A percentile compares a stretch with the other conserved stretches of the same genome.
phyloP scores from a whole-genome alignment of 2,797 vertebrate genomes.

The Rhadinocentrus ornatus region DNA sequence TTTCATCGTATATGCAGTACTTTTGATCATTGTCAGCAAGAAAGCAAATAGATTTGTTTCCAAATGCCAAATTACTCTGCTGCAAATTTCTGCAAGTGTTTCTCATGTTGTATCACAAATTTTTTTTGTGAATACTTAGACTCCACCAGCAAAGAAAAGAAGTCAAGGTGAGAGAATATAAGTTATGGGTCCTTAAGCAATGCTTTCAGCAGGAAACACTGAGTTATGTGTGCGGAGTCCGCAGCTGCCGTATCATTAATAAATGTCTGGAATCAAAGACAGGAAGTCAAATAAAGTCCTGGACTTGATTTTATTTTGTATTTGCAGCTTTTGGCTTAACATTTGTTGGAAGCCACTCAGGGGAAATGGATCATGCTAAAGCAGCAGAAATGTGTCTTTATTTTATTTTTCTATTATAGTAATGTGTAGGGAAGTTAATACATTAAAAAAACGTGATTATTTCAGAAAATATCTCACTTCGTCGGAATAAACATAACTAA shows the following conservation, averaged over 20 bases:
- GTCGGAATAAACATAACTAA: not conserved
- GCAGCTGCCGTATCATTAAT: conserved; percentile 43
- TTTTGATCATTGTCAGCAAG: not conserved
- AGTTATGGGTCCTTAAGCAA: conserved; percentile 9
- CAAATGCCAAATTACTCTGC: not conserved
- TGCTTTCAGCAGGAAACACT: not conserved
- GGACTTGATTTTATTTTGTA: conserved; percentile 22
- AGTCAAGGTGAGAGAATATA: conserved; percentile 55
- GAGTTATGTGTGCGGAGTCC: conserved; percentile 16
- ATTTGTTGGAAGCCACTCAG: not conserved
- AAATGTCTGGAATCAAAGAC: conserved; percentile 22
- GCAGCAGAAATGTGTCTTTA: not conserved
- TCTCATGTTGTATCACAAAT: conserved; percentile 7
- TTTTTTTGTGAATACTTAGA: conserved; percentile 70
- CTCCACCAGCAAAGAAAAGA: conserved; percentile 38
- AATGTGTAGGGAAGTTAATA: no score
- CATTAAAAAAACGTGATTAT: not conserved
- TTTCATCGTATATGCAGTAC: not conserved
- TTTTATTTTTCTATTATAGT: not conserved
- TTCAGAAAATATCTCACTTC: not conserved
- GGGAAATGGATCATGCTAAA: not conserved
- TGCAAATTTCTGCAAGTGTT: not conserved
- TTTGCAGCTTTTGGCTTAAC: conserved; percentile 12
- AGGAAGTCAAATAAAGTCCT: conserved; percentile 15
- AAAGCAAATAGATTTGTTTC: not conserved